Percentiles rank a stretch among this genome's conserved stretches.
phyloP scores from a whole-genome alignment of 2,888 invertebrate species.

The Agrenia bidenticulata region DNA sequence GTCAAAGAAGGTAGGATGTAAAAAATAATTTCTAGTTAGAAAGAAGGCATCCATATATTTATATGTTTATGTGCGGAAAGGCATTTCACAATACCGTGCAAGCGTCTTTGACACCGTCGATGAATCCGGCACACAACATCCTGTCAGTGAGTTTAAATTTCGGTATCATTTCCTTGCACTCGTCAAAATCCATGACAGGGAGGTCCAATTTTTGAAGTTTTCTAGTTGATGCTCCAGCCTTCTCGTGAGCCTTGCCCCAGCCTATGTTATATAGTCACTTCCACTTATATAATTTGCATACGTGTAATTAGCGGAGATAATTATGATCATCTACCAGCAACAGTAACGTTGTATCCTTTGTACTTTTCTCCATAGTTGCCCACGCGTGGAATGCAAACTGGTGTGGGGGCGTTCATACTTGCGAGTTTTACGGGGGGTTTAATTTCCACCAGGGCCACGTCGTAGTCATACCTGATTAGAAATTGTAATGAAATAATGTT shows the following conservation, averaged over 20 bases:
- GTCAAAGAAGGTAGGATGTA: too few relatives aligned
- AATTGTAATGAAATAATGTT: too few relatives aligned
- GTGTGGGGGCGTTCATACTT: constrained; percentile 7
- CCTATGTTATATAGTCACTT: constrained; percentile 18
- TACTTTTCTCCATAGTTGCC: neutral
- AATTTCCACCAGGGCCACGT: neutral
- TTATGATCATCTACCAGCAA: neutral
- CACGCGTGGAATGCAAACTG: neutral
- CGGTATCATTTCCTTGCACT: neutral
- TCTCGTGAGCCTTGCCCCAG: constrained; percentile 21
- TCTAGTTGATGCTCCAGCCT: constrained; percentile 25
- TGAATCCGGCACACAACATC: constrained; percentile 27
- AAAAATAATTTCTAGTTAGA: too few relatives aligned
- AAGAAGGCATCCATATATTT: too few relatives aligned
- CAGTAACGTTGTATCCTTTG: constrained; percentile 2
- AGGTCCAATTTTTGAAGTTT: constrained; percentile 24
- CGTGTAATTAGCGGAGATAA: too few relatives aligned
- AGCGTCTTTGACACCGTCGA: constrained; percentile 19
- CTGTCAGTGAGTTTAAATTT: constrained; percentile 19
- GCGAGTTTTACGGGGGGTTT: neutral
- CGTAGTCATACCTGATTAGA: constrained; percentile 7
- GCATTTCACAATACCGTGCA: too few relatives aligned
- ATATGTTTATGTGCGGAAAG: neutral
- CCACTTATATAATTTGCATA: too few relatives aligned
- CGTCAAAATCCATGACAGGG: constrained; percentile 14